Evolutionary conservation across 2,113 vertebrate species (phyloP).

Genomic region (Charadrius vociferus): DNA sequence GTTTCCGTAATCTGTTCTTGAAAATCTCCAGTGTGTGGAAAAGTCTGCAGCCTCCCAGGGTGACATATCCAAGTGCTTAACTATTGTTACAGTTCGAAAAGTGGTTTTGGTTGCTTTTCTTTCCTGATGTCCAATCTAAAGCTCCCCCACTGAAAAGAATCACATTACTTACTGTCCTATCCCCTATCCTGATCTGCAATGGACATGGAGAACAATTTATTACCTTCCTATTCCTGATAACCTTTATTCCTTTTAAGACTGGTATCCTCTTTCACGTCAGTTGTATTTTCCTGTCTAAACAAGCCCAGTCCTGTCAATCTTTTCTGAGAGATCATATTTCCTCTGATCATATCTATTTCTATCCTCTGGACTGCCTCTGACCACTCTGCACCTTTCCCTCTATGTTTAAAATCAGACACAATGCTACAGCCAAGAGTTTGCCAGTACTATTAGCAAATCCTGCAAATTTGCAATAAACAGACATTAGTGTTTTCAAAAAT

Average conservation of each 20-base stretch:
- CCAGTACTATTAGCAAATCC: background rate
- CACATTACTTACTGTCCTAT: background rate
- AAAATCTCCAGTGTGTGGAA: background rate
- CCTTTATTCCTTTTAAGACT: background rate
- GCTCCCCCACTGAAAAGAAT: background rate
- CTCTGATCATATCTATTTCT: background rate
- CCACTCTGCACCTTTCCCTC: background rate
- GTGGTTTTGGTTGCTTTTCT: background rate
- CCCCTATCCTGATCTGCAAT: background rate
- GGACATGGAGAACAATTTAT: background rate
- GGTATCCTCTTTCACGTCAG: background rate
- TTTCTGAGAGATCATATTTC: background rate
- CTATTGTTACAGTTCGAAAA: background rate
- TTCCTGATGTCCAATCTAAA: background rate
- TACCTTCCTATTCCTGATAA: background rate
- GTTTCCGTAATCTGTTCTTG: conserved; percentile 19
- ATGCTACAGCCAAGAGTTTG: background rate
- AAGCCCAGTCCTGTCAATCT: background rate
- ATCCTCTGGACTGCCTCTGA: background rate
- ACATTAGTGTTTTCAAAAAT: background rate
- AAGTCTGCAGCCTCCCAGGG: background rate
- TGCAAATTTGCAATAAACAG: background rate
- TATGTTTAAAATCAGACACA: background rate
- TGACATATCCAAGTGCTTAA: conserved; percentile 17
- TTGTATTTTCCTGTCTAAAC: background rate